A percentile compares a stretch with the other conserved stretches of the same genome.
Conservation (phyloP, 2,113 vertebrate genomes). For the Phrynosoma blainvillii region DNA sequence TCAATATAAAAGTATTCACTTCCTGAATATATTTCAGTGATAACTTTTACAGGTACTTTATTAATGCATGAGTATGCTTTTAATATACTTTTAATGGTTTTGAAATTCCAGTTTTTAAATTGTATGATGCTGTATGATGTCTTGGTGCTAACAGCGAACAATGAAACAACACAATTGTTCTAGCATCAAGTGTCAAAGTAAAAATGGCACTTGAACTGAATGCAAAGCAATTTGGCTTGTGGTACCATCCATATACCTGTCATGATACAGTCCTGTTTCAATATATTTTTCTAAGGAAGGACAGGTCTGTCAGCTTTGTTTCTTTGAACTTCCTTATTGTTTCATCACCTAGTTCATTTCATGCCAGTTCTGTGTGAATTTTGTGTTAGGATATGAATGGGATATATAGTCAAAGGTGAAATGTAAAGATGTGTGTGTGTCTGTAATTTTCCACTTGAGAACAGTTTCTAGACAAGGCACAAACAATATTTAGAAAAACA, state of each 20-base stretch:
- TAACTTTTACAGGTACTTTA: neutral
- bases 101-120: neutral
- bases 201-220: neutral
- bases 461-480: no score
- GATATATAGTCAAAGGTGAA: no score
- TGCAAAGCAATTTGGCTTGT: neutral
- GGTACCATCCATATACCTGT: neutral
- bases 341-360: no score
- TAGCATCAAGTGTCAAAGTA: neutral
- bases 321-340: no score
- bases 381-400: no score
- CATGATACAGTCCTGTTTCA: neutral
- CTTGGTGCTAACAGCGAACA: neutral
- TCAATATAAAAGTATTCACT: neutral
- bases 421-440: no score
- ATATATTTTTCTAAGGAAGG: neutral
- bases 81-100: neutral
- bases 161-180: neutral
- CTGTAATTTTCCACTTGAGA: no score
- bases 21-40: neutral
- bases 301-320: no score
- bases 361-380: no score
- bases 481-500: no score
- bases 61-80: neutral
- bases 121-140: neutral